These are phyloP conservation scores for Philonicus albiceps DNA, from an alignment of 2,888 invertebrate genomes.

Conservation along the genomic window DNA sequence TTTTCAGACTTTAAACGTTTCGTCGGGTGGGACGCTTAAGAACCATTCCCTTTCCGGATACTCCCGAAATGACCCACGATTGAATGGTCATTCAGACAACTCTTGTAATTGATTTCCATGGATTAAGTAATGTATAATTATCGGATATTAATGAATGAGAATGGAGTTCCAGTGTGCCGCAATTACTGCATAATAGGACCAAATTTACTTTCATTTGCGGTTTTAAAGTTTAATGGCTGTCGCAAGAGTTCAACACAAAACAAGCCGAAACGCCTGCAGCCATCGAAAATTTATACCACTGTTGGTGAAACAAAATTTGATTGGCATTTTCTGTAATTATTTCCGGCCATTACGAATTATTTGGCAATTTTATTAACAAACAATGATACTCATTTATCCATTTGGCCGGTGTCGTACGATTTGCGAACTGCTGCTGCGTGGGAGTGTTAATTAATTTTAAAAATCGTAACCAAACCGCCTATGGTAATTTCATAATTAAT, in stretches of 20 bases:
- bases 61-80: not conserved
- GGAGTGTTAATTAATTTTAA: not conserved
- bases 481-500: not conserved
- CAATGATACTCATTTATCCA: not conserved
- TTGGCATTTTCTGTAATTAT: not conserved
- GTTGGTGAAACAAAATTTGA: not conserved
- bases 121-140: not conserved
- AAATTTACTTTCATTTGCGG: not conserved
- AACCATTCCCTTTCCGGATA: not conserved
- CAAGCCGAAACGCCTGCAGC: not conserved
- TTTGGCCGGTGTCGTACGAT: not conserved
- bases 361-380: not conserved
- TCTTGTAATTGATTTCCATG: not conserved
- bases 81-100: not conserved
- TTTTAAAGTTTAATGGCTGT: not conserved
- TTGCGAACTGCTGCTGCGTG: not conserved
- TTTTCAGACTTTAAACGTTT: not conserved
- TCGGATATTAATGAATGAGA: conserved; percentile 6
- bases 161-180: not conserved
- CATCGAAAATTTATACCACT: not conserved
- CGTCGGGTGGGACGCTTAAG: not conserved
- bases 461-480: not conserved
- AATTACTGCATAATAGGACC: not conserved
- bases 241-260: not conserved
- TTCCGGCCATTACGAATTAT: not conserved